These are phyloP conservation scores for Micronycteris hirsuta DNA, from an alignment of 2,113 vertebrate species.

Conservation along the genomic window DNA sequence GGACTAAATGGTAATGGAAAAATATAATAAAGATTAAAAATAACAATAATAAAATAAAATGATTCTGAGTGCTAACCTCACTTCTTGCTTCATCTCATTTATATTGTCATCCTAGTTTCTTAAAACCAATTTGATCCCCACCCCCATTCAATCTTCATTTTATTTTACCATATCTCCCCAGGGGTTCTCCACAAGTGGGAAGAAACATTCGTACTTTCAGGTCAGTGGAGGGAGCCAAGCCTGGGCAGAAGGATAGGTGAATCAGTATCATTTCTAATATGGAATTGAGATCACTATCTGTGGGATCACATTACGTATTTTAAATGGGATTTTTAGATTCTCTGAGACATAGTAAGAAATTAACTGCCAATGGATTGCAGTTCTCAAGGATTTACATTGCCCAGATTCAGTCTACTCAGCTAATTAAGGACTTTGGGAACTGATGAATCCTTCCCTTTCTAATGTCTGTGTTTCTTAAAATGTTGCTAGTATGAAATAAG, in stretches of 20 bases:
- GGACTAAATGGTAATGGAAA: too few relatives aligned
- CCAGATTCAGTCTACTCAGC: not conserved
- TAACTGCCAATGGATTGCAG: not conserved
- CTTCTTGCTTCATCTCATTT: not conserved
- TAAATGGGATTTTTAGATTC: conserved; percentile 5
- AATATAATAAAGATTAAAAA: too few relatives aligned
- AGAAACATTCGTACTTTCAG: not conserved
- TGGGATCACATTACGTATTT: conserved; percentile 1
- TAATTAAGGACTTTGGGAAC: not conserved
- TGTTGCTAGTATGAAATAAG: not conserved
- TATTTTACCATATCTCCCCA: not conserved
- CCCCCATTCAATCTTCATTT: conserved; percentile 11
- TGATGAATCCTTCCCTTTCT: not conserved
- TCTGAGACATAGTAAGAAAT: not conserved
- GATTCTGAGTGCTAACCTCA: not conserved
- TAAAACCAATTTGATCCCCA: not conserved
- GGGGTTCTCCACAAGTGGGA: not conserved
- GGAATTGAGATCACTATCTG: not conserved
- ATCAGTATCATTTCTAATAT: not conserved
- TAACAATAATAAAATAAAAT: not conserved
- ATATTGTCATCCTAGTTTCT: not conserved
- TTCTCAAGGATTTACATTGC: not conserved
- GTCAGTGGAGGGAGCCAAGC: not conserved
- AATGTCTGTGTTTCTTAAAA: not conserved
- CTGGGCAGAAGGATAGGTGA: not conserved